Conservation (phyloP, 2,113 vertebrate species). For the Antechinus flavipes region DNA sequence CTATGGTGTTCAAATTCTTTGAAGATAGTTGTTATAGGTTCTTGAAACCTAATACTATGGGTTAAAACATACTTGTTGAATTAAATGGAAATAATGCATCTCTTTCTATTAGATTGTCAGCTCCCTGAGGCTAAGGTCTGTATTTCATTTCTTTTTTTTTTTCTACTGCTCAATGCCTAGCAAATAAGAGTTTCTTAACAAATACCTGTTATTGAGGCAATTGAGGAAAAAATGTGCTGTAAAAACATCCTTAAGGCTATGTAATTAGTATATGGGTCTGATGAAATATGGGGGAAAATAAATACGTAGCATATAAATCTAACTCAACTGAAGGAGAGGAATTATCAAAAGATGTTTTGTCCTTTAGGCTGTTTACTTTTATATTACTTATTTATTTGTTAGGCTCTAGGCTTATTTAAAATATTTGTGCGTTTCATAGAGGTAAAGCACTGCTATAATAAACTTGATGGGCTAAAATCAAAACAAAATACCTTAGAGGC, state of each 20-base stretch:
- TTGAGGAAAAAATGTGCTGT: background rate
- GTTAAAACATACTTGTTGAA: background rate
- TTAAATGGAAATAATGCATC: background rate
- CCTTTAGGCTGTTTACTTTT: background rate
- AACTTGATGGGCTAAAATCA: background rate
- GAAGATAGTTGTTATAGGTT: background rate
- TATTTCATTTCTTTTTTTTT: background rate
- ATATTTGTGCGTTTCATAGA: background rate
- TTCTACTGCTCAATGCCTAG: background rate
- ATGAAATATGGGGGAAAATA: background rate
- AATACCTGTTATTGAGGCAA: background rate
- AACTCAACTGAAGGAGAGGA: background rate
- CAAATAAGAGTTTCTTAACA: background rate
- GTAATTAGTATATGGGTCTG: background rate
- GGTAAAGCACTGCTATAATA: background rate
- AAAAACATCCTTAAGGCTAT: background rate
- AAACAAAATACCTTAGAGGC: background rate
- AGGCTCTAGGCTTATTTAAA: background rate
- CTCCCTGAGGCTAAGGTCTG: background rate
- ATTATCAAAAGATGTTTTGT: background rate
- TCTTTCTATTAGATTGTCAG: background rate
- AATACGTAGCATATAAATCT: background rate
- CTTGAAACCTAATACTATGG: background rate
- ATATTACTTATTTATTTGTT: background rate
- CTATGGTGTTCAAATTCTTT: background rate